A percentile compares a stretch with the other conserved stretches of the same genome.
Evolutionary conservation across 1,140 invertebrate genomes (phyloP).

Genomic region (Chionoecetes opilio): DNA sequence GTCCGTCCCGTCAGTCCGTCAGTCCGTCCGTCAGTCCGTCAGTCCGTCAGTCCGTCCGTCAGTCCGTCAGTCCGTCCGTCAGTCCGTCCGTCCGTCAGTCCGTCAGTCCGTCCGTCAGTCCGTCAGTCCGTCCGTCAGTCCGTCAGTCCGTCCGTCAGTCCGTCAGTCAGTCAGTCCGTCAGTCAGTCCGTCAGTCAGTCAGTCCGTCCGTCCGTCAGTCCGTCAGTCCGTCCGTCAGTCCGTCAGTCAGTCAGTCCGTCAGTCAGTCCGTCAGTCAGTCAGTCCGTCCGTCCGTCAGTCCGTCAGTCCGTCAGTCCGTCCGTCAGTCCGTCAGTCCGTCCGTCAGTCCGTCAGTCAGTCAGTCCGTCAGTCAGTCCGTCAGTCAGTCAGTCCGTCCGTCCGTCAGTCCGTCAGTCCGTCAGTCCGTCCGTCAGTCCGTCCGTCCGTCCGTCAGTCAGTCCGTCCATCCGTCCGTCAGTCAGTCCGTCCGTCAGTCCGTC

Average conservation of each 20-base stretch:
- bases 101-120: not conserved
- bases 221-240: not conserved
- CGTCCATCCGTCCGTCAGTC: no score
- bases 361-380: no score
- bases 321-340: no score
- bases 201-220: not conserved
- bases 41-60: not conserved
- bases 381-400: no score
- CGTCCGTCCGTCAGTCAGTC: no score
- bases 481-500: no score
- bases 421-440: no score
- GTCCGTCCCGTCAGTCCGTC: not conserved
- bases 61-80: not conserved
- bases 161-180: conserved; percentile 2
- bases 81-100: not conserved
- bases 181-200: not conserved
- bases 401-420: no score
- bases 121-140: not conserved
- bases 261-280: no score
- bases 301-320: not conserved
- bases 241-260: conserved; percentile 2
- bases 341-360: no score
- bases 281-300: conserved; percentile 2
- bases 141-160: not conserved
- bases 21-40: conserved; percentile 9